phyloP scores from a whole-genome alignment of 2,113 vertebrate genomes.

The Halichoeres trimaculatus region DNA sequence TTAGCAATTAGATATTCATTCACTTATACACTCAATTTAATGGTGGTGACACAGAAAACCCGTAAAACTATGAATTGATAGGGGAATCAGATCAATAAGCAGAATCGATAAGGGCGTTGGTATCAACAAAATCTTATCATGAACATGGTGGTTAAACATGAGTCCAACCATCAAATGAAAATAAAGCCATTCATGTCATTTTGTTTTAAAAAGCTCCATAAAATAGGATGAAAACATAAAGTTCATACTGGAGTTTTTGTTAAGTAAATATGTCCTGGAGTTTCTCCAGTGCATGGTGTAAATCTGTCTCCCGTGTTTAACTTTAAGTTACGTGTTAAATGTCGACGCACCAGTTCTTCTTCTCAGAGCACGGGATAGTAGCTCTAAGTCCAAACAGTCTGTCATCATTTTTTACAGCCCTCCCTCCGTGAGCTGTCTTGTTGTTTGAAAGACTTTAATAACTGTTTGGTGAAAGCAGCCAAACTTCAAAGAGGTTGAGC shows the following conservation, averaged over 20 bases:
- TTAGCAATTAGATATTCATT: no score
- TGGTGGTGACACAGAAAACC: no score
- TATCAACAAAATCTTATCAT: no score
- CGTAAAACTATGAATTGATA: no score
- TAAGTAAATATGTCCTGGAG: background rate
- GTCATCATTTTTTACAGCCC: background rate
- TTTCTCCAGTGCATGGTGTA: background rate
- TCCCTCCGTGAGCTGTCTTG: background rate
- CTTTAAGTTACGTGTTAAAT: conserved; percentile 1
- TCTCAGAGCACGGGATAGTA: background rate
- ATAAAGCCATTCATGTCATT: no score
- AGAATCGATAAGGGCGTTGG: no score
- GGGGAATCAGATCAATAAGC: no score
- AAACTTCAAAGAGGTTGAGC: conserved; percentile 18
- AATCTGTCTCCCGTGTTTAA: background rate
- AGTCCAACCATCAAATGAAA: no score
- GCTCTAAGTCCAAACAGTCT: background rate
- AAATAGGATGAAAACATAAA: no score
- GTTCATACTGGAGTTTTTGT: background rate
- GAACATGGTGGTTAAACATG: no score
- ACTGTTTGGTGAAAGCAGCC: conserved; percentile 8
- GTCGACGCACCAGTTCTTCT: background rate
- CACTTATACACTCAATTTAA: no score
- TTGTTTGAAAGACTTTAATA: conserved; percentile 15
- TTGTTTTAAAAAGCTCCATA: no score